Conservation (phyloP, 2,888 invertebrate genomes). For the Lasioglossum pauxillum region DNA sequence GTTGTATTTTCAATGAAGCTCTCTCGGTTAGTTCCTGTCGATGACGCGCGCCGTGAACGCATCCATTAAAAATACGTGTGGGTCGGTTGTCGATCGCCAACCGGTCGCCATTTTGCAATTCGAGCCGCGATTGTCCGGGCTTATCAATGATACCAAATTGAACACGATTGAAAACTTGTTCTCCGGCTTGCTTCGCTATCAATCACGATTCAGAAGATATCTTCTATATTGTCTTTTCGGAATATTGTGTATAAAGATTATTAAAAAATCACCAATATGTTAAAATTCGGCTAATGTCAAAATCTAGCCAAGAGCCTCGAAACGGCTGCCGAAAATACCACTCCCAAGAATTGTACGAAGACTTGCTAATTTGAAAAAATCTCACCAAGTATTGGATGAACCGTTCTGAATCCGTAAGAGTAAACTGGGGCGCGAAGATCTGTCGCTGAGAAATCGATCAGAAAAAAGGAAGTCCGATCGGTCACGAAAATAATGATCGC, state of each 20-base stretch:
- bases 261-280: background rate
- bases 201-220: background rate
- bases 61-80: conserved; percentile 35
- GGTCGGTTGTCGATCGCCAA: conserved; percentile 23
- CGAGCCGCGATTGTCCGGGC: background rate
- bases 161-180: background rate
- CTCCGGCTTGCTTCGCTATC: background rate
- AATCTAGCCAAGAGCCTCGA: background rate
- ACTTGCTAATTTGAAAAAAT: background rate
- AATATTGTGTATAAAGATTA: background rate
- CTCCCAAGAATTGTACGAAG: background rate
- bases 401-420: background rate
- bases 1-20: conserved; percentile 53
- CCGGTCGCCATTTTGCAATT: conserved; percentile 11
- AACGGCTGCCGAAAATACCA: background rate
- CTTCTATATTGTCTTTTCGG: background rate
- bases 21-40: conserved; percentile 48
- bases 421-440: background rate
- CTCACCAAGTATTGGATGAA: background rate
- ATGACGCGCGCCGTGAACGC: conserved; percentile 50
- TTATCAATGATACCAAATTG: background rate
- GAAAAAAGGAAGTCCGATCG: conserved; percentile 21
- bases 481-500: conserved; percentile 60
- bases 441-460: background rate
- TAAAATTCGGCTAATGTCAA: too few species aligned